Conservation (phyloP, 2,888 invertebrate species). For the Agrotis exclamationis region DNA sequence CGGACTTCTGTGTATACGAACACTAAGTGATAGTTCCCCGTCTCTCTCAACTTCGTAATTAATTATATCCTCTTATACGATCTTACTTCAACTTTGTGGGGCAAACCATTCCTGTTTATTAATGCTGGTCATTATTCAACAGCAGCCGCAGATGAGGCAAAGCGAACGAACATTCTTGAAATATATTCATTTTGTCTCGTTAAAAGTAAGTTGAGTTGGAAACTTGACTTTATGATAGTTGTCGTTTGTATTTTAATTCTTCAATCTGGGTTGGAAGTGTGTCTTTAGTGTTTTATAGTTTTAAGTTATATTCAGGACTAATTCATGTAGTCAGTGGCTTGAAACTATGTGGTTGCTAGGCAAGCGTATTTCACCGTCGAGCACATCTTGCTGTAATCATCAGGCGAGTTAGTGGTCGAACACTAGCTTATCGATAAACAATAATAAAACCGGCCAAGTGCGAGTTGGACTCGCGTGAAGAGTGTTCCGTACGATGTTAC, state of each 20-base stretch:
- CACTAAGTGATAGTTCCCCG: constrained; percentile 79
- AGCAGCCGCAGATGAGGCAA: constrained; percentile 86
- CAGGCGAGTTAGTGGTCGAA: no score
- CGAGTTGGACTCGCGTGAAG: no score
- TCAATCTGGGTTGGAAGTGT: constrained; percentile 55
- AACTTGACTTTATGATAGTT: constrained; percentile 81
- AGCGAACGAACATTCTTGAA: constrained; percentile 80
- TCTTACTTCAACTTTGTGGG: constrained; percentile 78
- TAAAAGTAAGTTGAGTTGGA: constrained; percentile 81
- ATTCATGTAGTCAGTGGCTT: no score
- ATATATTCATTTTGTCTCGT: constrained; percentile 83
- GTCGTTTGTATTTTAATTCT: constrained; percentile 71
- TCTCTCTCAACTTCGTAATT: constrained; percentile 79
- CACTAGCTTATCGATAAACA: no score
- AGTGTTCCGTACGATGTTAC: no score
- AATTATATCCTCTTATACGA: constrained; percentile 84
- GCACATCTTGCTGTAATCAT: no score
- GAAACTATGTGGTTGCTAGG: no score
- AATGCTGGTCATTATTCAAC: constrained; percentile 88
- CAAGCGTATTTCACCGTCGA: no score
- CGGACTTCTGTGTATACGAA: no score
- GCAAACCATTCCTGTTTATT: constrained; percentile 86
- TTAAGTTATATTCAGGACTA: not conserved
- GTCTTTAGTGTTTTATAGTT: constrained; percentile 18
- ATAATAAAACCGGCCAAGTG: no score